Percentiles rank a stretch among this genome's conserved stretches.
These are phyloP conservation scores for Sinelater perroti DNA, from an alignment of 2,888 invertebrate species.

Conservation along the genomic window DNA sequence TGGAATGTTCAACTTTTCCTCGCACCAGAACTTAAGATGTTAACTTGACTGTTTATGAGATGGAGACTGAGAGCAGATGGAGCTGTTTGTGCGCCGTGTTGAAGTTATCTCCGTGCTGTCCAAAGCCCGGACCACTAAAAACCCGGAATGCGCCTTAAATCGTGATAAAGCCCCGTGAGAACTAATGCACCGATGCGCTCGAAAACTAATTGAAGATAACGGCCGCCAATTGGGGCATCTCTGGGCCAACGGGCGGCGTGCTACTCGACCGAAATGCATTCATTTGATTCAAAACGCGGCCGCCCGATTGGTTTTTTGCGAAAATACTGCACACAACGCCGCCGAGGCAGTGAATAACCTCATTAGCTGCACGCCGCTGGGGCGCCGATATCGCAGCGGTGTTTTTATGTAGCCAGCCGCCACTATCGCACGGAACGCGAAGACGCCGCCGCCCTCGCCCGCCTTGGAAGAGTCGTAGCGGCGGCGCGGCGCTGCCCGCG, in stretches of 20 bases:
- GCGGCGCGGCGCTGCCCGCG: too few species aligned
- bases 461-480: too few species aligned
- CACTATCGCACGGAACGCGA: slow-evolving; percentile 21
- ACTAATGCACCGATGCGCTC: too few species aligned
- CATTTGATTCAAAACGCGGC: slow-evolving; percentile 25
- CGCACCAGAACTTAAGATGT: too few species aligned
- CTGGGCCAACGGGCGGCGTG: slow-evolving; percentile 17
- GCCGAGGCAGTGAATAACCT: slow-evolving; percentile 41
- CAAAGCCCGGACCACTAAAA: too few species aligned
- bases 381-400: slow-evolving; percentile 35
- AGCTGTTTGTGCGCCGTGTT: too few species aligned
- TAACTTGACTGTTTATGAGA: too few species aligned
- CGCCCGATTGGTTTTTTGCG: slow-evolving; percentile 34
- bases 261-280: slow-evolving; percentile 27
- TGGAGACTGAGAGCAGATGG: too few species aligned
- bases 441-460: neutral
- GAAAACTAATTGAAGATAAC: slow-evolving; percentile 11
- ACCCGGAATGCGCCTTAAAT: too few species aligned
- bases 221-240: slow-evolving; percentile 11
- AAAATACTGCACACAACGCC: slow-evolving; percentile 35
- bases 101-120: too few species aligned
- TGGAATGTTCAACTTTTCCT: too few species aligned
- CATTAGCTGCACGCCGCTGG: slow-evolving; percentile 36
- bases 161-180: too few species aligned
- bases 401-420: slow-evolving; percentile 35